phyloP scores from a whole-genome alignment of 2,797 vertebrate species.

The Myotis myotis region DNA sequence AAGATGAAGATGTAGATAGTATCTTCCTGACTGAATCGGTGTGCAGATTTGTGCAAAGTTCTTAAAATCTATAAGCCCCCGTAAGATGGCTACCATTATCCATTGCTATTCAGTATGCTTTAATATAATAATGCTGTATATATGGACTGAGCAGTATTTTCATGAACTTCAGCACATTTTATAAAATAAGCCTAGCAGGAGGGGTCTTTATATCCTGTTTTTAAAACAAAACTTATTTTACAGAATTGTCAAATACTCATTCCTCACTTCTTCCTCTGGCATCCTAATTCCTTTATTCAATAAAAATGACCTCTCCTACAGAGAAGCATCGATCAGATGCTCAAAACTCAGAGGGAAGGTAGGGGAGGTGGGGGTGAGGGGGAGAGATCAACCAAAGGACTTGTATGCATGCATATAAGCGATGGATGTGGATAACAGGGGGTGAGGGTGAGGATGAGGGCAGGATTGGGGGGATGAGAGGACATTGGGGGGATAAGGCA shows the following conservation, averaged over 20 bases:
- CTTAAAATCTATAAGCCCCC: neutral
- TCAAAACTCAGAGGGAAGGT: no score
- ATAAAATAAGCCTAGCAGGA: conserved; percentile 1
- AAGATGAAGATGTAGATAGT: neutral
- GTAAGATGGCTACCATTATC: neutral
- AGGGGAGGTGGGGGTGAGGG: no score
- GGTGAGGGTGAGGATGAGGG: no score
- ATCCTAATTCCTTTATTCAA: neutral
- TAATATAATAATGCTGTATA: neutral
- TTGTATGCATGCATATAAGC: no score
- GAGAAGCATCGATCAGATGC: no score
- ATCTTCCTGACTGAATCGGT: neutral
- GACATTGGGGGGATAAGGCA: no score
- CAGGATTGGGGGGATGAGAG: no score
- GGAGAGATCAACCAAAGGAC: no score
- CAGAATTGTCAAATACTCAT: conserved; percentile 19
- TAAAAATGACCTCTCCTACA: neutral
- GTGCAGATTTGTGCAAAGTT: neutral
- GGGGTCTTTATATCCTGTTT: neutral
- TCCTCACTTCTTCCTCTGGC: neutral
- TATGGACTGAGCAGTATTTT: neutral
- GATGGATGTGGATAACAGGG: no score
- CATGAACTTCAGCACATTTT: conserved; percentile 11
- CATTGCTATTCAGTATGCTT: neutral
- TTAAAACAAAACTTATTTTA: conserved; percentile 19